Evolutionary conservation across 2,113 vertebrate species (phyloP), one percentile per base, ranked within the genome.

Genomic region (Cebus imitator): DNA sequence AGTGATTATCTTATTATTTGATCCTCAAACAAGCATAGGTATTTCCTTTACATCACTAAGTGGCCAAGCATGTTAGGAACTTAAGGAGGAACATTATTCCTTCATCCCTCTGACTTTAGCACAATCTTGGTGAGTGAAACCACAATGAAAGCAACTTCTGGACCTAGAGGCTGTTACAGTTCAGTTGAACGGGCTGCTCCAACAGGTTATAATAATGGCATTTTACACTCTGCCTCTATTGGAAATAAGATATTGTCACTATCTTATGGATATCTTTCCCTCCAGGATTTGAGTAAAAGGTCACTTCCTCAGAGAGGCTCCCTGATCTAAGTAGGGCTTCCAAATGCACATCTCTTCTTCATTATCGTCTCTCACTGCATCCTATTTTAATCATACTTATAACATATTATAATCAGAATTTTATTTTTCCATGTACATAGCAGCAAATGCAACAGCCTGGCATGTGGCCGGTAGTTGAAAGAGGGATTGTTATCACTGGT

Each of bases 1-100:
- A 87, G 76, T 43, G 35, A 80, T 83, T 88, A 88, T 87, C 79
- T 73, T 93, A 84, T 92, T 83, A 95, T 87, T 93, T 87, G 40
- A 84, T 87, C 68, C 70, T 89, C 83, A 81, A 75, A 52, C 43
- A 75, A 91, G 61, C 50, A 52, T 37, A 72, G 32, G 11, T 82
- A 90, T 83, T 91, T 83, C 10, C 89, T n/a, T 0, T 58, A 25
- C 50, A 45, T 35, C 82, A 61, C 23, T n/a, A 27, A 57, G 57
- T 61, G 43, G 30, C 45, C 45, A 35, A 48, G 61, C 20, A 32
- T 37, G n/a, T 21, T 7, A 93, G 85, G 52, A 55, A 68, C 21
- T 91, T 70, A 81, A 72, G 58, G 35, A 91, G 25, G 72, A 45
- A 73, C 13, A 14, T 32, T 68, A 30, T 64, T 78, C 45, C 81